Evolutionary conservation across 2,113 vertebrate species (phyloP).

Genomic region (Lipotes vexillifer): DNA sequence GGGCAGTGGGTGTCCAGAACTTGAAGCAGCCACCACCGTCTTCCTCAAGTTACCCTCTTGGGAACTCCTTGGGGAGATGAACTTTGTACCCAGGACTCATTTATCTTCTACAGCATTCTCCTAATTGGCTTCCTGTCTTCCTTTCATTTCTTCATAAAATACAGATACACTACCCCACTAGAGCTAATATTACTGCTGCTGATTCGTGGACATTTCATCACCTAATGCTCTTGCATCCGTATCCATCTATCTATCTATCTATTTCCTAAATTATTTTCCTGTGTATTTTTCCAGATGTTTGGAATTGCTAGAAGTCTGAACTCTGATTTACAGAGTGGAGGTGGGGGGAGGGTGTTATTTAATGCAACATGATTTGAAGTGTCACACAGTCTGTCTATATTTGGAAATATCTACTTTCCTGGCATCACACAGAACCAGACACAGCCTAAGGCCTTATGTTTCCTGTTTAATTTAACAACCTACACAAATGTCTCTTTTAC

Average conservation of each 20-base stretch:
- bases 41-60: neutral
- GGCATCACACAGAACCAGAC: slow-evolving; percentile 39
- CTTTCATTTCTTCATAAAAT: neutral
- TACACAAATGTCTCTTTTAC: slow-evolving; percentile 60
- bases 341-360: neutral
- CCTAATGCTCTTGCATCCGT: neutral
- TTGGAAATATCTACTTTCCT: slow-evolving; percentile 49
- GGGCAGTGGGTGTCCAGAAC: too few relatives aligned
- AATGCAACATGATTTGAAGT: slow-evolving; percentile 43
- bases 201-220: neutral
- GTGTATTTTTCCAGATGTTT: slow-evolving; percentile 5
- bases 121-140: neutral
- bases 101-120: accelerated
- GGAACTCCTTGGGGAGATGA: neutral
- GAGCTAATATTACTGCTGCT: neutral
- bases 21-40: accelerated
- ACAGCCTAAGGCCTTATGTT: slow-evolving; percentile 57
- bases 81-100: neutral
- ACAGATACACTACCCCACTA: neutral
- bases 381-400: slow-evolving; percentile 54
- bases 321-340: neutral
- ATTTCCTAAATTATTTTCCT: neutral
- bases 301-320: slow-evolving; percentile 29
- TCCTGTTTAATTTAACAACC: slow-evolving; percentile 63
- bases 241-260: neutral